Evolutionary conservation across 2,797 vertebrate species (phyloP), one percentile per base, ranked within the genome.

Genomic region (Gallinago nigripennis): DNA sequence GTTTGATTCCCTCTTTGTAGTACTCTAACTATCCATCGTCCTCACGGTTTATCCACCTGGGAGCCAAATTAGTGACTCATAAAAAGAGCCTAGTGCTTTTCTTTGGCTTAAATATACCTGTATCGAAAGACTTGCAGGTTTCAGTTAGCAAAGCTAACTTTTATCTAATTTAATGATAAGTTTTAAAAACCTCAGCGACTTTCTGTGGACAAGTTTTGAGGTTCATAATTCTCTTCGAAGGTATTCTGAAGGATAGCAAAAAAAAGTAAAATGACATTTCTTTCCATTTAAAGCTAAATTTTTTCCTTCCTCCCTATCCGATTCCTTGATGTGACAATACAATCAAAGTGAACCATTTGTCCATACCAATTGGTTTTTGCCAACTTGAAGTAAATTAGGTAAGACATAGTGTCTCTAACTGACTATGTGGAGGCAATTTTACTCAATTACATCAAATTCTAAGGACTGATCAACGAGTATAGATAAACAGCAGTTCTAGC

Each of bases 41-140:
- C 85, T 97, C 96, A 82, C 45, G 85, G 69, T 95, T 97, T 96
- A 89, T 95, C 87, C 92, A 96, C 11, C 6, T 16, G 41, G 85
- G 93, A 96, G 81, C n/a, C 39, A 94, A 96, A 94, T 92, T 96
- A 95, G 96, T 97, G 77, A 76, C 94, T 96, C 90, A 71, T 96
- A 93, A 96, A 97, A 94, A 82, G 33, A 95, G 53, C 73, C 94
- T 92, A 6, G 30, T 82, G n/a, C 35, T 96, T 87, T 96, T 65
- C 87, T 97, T 94, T 14, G 5, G 27, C 41, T 97, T 97, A 95
- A 97, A 82, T 94, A 80, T 90, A 96, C 97, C 90, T 95, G 39
- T 90, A 94, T 96, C 97, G 96, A 96, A 97, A 97, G 79, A 90
- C 77, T 97, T 96, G 58, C 89, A 96, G 87, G 75, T 94, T 97